phyloP scores from a whole-genome alignment of 1,140 invertebrate genomes.

The Aphaenogaster rudis region DNA sequence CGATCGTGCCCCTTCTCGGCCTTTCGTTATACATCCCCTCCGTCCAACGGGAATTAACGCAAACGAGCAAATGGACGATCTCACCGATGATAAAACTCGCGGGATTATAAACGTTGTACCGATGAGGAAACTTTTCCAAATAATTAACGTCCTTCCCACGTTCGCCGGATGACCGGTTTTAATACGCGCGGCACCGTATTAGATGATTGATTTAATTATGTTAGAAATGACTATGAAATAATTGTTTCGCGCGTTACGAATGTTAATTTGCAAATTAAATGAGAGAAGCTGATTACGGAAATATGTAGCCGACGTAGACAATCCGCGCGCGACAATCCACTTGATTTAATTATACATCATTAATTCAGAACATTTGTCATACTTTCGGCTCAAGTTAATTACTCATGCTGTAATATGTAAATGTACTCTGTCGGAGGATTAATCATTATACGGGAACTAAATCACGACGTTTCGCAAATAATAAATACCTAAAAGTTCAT shows the following conservation, averaged over 20 bases:
- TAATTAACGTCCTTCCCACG: constrained; percentile 26
- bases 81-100: constrained; percentile 44
- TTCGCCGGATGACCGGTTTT: constrained; percentile 3
- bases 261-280: constrained; percentile 66
- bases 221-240: constrained; percentile 61
- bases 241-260: constrained; percentile 62
- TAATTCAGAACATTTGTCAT: constrained; percentile 65
- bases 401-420: constrained; percentile 66
- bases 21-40: constrained; percentile 27
- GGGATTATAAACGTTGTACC: constrained; percentile 23
- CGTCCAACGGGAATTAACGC: constrained; percentile 17
- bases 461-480: constrained; percentile 62
- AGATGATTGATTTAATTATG: constrained; percentile 58
- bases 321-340: constrained; percentile 39
- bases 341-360: constrained; percentile 66
- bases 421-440: constrained; percentile 63
- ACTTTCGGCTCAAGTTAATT: constrained; percentile 66
- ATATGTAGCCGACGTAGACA: constrained; percentile 64
- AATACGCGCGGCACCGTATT: constrained; percentile 25
- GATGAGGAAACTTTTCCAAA: constrained; percentile 9
- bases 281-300: constrained; percentile 64
- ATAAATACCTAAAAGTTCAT: constrained; percentile 65
- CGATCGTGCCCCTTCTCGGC: constrained; percentile 60
- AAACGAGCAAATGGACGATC: constrained; percentile 44
- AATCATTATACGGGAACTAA: constrained; percentile 57